A percentile compares a stretch with the other conserved stretches of the same genome.
phyloP scores from a whole-genome alignment of 2,888 invertebrate species.

The Sarcophaga carnaria region DNA sequence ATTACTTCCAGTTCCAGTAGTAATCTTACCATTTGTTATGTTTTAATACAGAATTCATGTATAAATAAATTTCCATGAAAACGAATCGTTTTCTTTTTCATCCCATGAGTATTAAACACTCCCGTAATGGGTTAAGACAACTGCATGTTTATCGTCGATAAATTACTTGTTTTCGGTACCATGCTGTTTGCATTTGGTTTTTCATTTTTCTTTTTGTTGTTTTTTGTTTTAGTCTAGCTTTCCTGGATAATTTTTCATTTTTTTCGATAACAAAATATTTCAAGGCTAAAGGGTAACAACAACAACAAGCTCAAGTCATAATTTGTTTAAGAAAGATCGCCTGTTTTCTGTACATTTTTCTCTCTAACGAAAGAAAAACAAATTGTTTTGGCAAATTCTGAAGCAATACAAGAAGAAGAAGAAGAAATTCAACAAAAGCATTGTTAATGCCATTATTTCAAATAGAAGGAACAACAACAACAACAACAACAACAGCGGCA shows the following conservation, averaged over 20 bases:
- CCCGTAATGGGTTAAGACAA: not conserved
- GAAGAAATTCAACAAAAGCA: not conserved
- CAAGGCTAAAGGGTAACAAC: conserved; percentile 27
- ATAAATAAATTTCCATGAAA: too few relatives aligned
- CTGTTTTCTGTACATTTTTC: conserved; percentile 29
- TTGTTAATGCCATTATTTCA: conserved; percentile 6
- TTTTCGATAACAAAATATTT: conserved; percentile 32
- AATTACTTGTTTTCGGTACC: conserved; percentile 22
- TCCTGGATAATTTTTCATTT: not conserved
- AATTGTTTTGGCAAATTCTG: conserved; percentile 29
- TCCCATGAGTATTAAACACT: not conserved
- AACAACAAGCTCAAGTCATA: conserved; percentile 37
- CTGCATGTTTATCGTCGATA: conserved; percentile 58
- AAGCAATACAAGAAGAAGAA: not conserved
- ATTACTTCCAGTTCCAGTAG: too few relatives aligned
- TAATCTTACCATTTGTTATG: too few relatives aligned
- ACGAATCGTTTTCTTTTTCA: too few relatives aligned
- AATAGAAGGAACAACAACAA: not conserved
- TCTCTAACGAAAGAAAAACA: not conserved
- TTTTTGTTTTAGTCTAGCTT: not conserved
- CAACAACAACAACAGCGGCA: not conserved
- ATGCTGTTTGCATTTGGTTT: conserved; percentile 20
- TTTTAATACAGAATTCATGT: too few relatives aligned
- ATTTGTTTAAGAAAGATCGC: conserved; percentile 50
- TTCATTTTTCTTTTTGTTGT: conserved; percentile 14